These are phyloP conservation scores for Cephonodes hylas DNA, from an alignment of 2,888 invertebrate species.

Conservation along the genomic window DNA sequence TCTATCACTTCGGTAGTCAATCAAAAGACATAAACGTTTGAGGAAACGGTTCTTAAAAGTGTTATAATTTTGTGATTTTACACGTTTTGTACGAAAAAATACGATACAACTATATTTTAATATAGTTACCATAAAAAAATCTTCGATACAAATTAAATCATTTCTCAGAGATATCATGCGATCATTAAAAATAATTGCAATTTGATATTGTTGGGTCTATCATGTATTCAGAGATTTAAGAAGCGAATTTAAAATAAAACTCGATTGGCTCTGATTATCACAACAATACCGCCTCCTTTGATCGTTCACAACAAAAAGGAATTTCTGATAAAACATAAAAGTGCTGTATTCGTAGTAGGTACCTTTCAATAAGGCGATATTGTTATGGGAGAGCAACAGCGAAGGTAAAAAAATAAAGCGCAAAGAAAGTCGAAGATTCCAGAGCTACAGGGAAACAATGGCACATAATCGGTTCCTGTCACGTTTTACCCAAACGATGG, in stretches of 20 bases:
- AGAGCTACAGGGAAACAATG: slow-evolving; percentile 55
- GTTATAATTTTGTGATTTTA: too few relatives aligned
- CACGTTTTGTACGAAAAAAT: too few relatives aligned
- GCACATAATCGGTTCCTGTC: slow-evolving; percentile 62
- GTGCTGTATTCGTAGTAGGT: background rate
- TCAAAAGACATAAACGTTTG: too few relatives aligned
- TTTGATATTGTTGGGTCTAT: background rate
- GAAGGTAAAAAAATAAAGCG: slow-evolving; percentile 35
- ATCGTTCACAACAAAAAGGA: background rate
- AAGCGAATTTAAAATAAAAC: background rate
- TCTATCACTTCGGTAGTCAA: too few relatives aligned
- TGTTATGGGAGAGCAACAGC: slow-evolving; percentile 9
- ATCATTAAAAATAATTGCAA: background rate
- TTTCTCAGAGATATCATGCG: too few relatives aligned
- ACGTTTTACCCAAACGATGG: slow-evolving; percentile 48
- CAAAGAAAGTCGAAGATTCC: slow-evolving; percentile 44
- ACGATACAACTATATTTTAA: too few relatives aligned
- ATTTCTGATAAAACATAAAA: background rate
- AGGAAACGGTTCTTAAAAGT: too few relatives aligned
- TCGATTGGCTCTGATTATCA: background rate
- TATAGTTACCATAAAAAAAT: too few relatives aligned
- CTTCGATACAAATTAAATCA: too few relatives aligned
- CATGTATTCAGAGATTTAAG: background rate
- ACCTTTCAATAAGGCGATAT: slow-evolving; percentile 4
- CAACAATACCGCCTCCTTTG: background rate